Base-by-base conservation (phyloP, 2,888 invertebrate species). In the Anaspis maculata region DNA sequence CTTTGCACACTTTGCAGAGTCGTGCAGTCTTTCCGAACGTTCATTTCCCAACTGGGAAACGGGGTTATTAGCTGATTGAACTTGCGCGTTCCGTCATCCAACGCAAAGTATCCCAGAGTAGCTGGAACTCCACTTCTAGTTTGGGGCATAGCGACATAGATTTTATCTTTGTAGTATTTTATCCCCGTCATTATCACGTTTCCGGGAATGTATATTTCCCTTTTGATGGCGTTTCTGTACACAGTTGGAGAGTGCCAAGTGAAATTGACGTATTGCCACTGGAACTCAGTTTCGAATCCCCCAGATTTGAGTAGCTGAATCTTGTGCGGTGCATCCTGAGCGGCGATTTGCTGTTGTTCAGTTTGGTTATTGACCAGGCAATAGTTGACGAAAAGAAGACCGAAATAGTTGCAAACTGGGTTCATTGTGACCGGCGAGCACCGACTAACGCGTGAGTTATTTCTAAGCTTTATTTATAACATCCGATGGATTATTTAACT, bases 1-100 rank as follows among this genome's bases (percentile, higher is more conserved):
- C 77, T 77, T 56, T 82, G 80, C 11, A 84, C 79, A 50, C 77
- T 79, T 56, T 84, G 84, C 30, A 85, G 66, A 2, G 77, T 74
- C 3, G 62, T 58, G 59, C 84, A 84, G 51, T 46, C 38, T 21
- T 77, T 70, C 13, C 33, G 30, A 14, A 39, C 64, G 54, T 83
- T 82, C 63, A 73, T 71, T 6, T 66, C 68, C 83, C 83, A 83
- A 49, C 68, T 76, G 37, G 84, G 84, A 61, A 75, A 84, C 3
- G 83, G 79, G 28, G 69, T 69, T 23, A 83, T 59, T 37, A 71
- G 66, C 13, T 72, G 73, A 39, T 75, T 70, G 22, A 69, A 71
- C 29, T 59, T 69, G 49, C 60, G 65, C 49, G 4, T 11, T 5
- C 38, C 38, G 15, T 30, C 27, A 2, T 34, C 34, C 7, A 37